Base-by-base conservation (phyloP, 2,797 vertebrate species). In the Scomberomorus guttatus region DNA sequence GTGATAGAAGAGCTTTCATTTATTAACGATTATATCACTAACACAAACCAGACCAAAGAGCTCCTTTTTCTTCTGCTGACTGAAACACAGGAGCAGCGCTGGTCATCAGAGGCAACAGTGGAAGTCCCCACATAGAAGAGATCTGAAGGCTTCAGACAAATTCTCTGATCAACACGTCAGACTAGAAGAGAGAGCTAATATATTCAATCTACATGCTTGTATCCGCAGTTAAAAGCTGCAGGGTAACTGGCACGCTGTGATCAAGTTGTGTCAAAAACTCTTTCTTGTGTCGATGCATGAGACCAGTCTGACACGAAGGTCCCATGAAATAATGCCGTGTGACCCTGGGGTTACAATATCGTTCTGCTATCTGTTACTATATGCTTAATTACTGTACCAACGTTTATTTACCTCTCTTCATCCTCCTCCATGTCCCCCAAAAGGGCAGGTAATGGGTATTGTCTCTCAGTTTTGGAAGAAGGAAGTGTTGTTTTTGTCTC, bases 11-110 rank as follows among this genome's bases (percentile, higher is more conserved):
- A 89, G 82, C 87, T 92, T 91, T 92, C 81, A 88, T 92, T 92
- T 90, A 89, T 83, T 85, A 90, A 85, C 20, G 62, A 86, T 89
- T 86, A 87, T 87, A 84, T 87, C 79, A 74, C 82, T 83, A 92
- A 92, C 83, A 88, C 82, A 89, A 92, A 89, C 93, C 89, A 91
- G 84, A 92, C 86, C 83, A 87, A 89, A 90, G 89, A 72, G 79
- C 63, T 85, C 65, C 67, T 82, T 52, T 80, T 68, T 71, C 86
- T 84, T 84, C 69, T 82, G 79, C 60, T 79, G 83, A 84, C 83
- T 81, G 77, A 86, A 83, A 84, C 68, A 85, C 79, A 56, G 81
- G 71, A 88, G 66, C 72, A 52, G 64, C 3, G 22, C 44, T 44
- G 55, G 75, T 84, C 83, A 88, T 85, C 59, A 76, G 61, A 84